A percentile compares a stretch with the other conserved stretches of the same genome.
Conservation (phyloP, 2,113 vertebrate genomes). For the Corythornis madagascariensis region DNA sequence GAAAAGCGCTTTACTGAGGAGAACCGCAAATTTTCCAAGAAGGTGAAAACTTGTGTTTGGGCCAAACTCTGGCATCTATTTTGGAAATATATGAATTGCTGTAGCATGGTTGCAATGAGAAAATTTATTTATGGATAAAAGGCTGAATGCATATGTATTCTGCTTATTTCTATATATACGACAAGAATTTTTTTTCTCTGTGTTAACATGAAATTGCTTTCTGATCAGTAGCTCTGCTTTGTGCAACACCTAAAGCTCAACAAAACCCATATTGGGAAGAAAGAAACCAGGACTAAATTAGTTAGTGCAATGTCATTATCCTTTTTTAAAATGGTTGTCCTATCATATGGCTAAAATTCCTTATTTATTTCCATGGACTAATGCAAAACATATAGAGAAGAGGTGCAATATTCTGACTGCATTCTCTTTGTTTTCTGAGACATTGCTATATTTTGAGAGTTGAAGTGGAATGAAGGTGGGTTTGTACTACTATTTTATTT, state of each 20-base stretch:
- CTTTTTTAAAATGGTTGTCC: not conserved
- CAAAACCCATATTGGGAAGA: not conserved
- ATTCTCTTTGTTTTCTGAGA: not conserved
- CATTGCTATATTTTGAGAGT: not conserved
- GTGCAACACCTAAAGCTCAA: not conserved
- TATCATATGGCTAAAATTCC: not conserved
- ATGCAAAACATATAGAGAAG: not conserved
- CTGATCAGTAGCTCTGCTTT: conserved; percentile 12
- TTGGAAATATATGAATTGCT: not conserved
- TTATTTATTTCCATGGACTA: not conserved
- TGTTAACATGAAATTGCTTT: conserved; percentile 17
- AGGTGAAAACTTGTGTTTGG: conserved; percentile 78
- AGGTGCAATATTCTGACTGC: not conserved
- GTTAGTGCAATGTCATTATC: not conserved
- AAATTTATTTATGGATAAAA: conserved; percentile 22
- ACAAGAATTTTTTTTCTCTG: conserved; percentile 33
- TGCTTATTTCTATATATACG: not conserved
- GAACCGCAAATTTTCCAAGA: conserved; percentile 91
- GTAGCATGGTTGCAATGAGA: not conserved
- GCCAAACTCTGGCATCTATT: not conserved
- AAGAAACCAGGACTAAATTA: not conserved
- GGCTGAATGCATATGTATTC: conserved; percentile 32
- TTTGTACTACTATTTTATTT: not conserved
- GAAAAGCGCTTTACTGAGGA: conserved; percentile 87
- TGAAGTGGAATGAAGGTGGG: not conserved